Evolutionary conservation across 2,113 vertebrate genomes (phyloP).

Genomic region (Pelvicachromis taeniatus): DNA sequence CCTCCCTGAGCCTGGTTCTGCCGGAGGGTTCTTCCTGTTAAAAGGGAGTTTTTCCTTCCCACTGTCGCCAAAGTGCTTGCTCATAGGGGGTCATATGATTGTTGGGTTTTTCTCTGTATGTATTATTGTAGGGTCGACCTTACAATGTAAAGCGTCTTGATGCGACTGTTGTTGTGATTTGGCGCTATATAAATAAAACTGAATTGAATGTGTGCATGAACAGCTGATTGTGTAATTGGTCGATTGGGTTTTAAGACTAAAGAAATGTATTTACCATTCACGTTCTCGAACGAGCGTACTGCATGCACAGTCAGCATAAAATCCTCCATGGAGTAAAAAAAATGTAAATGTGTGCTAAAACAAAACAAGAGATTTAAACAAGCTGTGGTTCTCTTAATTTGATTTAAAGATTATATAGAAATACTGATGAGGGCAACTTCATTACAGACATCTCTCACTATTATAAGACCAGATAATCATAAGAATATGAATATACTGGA

Average conservation of each 20-base stretch:
- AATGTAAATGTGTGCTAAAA: background rate
- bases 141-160: too few relatives aligned
- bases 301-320: background rate
- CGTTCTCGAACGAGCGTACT: accelerated
- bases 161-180: too few relatives aligned
- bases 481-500: too few relatives aligned
- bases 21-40: too few relatives aligned
- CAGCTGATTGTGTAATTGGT: background rate
- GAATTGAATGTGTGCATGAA: background rate
- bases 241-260: accelerated
- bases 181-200: background rate
- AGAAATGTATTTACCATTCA: accelerated
- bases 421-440: background rate
- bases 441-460: background rate
- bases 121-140: too few relatives aligned
- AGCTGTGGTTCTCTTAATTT: background rate
- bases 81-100: too few relatives aligned
- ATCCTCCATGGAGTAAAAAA: background rate
- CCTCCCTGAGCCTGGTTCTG: too few relatives aligned
- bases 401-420: background rate
- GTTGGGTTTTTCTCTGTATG: too few relatives aligned
- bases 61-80: too few relatives aligned
- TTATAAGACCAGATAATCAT: background rate
- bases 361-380: background rate
- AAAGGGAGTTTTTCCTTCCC: too few relatives aligned